Evolutionary conservation across 1,140 invertebrate genomes (phyloP).

Genomic region (Pinna nobilis): DNA sequence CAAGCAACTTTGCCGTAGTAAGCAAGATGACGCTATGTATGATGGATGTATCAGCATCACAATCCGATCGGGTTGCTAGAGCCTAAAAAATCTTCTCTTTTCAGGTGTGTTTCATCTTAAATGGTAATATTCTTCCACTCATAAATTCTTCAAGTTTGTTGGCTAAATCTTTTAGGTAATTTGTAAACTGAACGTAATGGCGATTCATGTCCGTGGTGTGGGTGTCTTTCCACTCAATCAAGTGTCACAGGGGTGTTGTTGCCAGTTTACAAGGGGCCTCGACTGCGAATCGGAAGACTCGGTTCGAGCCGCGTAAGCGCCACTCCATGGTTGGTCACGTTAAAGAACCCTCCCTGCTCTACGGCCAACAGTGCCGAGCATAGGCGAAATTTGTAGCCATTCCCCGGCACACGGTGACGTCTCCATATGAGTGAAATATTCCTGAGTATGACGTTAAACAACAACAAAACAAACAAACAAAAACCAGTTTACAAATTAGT

Average conservation of each 20-base stretch:
- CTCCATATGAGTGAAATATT: no score
- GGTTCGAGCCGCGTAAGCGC: no score
- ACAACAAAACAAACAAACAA: no score
- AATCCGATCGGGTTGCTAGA: slow-evolving; percentile 1
- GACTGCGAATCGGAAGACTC: no score
- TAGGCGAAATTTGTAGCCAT: no score
- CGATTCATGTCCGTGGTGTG: slow-evolving; percentile 4
- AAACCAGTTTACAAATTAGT: neutral
- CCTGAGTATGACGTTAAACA: no score
- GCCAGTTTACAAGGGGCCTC: slow-evolving; percentile 33
- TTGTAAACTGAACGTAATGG: slow-evolving; percentile 8
- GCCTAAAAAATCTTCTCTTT: slow-evolving; percentile 19
- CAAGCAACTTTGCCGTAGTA: slow-evolving; percentile 20
- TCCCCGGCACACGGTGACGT: no score
- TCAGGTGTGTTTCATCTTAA: slow-evolving; percentile 18
- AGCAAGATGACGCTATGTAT: slow-evolving; percentile 22
- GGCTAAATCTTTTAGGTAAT: neutral
- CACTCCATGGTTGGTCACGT: no score
- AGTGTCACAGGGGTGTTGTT: slow-evolving; percentile 39
- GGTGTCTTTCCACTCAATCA: slow-evolving; percentile 9
- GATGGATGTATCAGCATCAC: slow-evolving; percentile 24
- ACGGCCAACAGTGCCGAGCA: no score
- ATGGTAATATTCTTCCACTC: slow-evolving; percentile 27
- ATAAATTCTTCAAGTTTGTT: slow-evolving; percentile 20
- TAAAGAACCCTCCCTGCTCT: no score